Percentiles rank a stretch among this genome's conserved stretches.
Conservation (phyloP, 2,797 vertebrate species). For the Coracias cyanogaster region DNA sequence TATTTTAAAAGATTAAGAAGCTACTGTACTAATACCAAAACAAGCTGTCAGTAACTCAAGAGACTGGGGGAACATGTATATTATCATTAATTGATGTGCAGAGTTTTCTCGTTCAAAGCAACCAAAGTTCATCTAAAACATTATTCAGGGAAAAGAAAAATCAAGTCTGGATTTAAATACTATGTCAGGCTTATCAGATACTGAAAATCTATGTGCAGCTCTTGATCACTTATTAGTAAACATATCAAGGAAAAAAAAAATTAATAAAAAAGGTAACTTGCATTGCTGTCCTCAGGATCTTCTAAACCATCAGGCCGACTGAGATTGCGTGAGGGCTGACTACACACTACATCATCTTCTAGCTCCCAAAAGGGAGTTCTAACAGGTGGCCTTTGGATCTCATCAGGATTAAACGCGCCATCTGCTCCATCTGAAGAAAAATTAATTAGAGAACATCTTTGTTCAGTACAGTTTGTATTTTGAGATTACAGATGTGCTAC, state of each 20-base stretch:
- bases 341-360: conserved; percentile 95
- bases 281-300: conserved; percentile 90
- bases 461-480: neutral
- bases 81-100: neutral
- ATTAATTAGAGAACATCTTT: neutral
- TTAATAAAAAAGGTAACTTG: conserved; percentile 62
- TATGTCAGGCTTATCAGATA: neutral
- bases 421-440: conserved; percentile 88
- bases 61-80: neutral
- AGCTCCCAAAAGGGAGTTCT: conserved; percentile 88
- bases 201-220: neutral
- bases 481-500: neutral
- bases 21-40: neutral
- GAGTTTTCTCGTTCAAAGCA: neutral
- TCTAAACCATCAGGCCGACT: conserved; percentile 94
- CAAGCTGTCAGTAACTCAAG: neutral
- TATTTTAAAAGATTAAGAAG: neutral
- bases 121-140: neutral
- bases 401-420: conserved; percentile 92
- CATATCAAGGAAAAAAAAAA: neutral
- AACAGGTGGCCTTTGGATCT: conserved; percentile 90
- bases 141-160: neutral
- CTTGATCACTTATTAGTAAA: neutral
- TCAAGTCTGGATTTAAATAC: neutral
- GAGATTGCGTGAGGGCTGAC: conserved; percentile 94